These are phyloP conservation scores for Holacanthus passer DNA, from an alignment of 2,113 vertebrate genomes.

Conservation along the genomic window DNA sequence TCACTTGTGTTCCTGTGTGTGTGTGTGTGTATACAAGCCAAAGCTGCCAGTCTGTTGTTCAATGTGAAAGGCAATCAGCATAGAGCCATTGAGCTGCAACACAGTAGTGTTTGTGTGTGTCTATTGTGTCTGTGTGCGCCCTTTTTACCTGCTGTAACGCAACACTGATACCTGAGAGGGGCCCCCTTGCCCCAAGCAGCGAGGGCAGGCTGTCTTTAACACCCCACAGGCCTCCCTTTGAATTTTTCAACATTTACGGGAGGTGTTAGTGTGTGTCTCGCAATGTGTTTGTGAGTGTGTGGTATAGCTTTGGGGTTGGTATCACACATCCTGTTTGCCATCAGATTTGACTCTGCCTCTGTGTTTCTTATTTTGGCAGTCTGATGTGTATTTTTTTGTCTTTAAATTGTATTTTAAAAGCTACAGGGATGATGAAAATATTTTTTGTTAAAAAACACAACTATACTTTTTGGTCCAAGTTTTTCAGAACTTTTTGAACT, in stretches of 20 bases:
- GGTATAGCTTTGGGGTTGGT: neutral
- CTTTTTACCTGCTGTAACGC: slow-evolving; percentile 65
- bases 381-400: neutral
- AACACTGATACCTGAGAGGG: slow-evolving; percentile 66
- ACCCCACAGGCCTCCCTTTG: neutral
- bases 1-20: slow-evolving; percentile 24
- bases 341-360: neutral
- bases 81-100: slow-evolving; percentile 47
- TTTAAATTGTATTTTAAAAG: neutral
- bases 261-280: neutral
- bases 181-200: slow-evolving; percentile 21
- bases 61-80: slow-evolving; percentile 49
- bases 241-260: slow-evolving; percentile 28
- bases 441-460: neutral
- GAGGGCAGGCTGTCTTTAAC: slow-evolving; percentile 27
- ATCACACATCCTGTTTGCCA: slow-evolving; percentile 37
- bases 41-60: slow-evolving; percentile 39
- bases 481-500: slow-evolving; percentile 24
- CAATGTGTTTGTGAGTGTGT: slow-evolving; percentile 13
- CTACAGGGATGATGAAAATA: neutral
- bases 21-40: slow-evolving; percentile 10
- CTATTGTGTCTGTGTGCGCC: slow-evolving; percentile 18
- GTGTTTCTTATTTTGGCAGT: neutral
- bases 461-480: too few species aligned
- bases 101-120: slow-evolving; percentile 49